Conservation (phyloP, 2,888 invertebrate species). For the Melipona beecheii region DNA sequence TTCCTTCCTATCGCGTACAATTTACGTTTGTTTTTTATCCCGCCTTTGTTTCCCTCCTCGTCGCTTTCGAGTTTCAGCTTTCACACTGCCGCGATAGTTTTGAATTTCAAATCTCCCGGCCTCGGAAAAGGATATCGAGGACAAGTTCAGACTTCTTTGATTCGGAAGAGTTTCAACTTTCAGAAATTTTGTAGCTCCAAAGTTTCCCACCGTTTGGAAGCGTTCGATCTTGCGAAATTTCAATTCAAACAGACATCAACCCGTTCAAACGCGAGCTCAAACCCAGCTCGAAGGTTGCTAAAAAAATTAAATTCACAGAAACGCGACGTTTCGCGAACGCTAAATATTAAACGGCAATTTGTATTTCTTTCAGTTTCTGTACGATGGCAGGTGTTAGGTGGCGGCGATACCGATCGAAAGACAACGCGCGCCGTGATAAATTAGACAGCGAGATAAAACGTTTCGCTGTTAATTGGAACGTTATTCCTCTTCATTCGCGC, state of each 20-base stretch:
- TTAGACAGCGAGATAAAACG: constrained; percentile 16
- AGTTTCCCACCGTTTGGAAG: too few species aligned
- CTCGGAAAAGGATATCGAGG: too few species aligned
- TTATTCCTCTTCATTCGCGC: constrained; percentile 28
- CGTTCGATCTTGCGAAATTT: too few species aligned
- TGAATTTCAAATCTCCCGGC: neutral
- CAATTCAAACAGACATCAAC: neutral
- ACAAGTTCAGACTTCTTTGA: neutral
- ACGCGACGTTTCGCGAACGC: neutral
- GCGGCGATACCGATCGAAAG: constrained; percentile 12
- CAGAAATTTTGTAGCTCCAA: neutral
- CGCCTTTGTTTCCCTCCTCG: neutral
- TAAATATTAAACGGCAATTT: constrained; percentile 29
- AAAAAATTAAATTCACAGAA: neutral
- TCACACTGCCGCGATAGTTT: too few species aligned
- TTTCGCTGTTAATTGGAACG: constrained; percentile 22
- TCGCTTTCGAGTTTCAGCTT: neutral
- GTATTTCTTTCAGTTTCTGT: constrained; percentile 8
- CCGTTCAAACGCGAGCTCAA: too few species aligned
- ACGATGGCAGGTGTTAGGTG: constrained; percentile 1
- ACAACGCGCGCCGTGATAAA: constrained; percentile 21
- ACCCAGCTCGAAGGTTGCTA: too few species aligned
- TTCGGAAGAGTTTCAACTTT: neutral
- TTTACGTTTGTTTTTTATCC: neutral
- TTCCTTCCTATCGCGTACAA: constrained; percentile 1